Conservation (phyloP, 2,113 vertebrate genomes). For the Mesitornis unicolor region DNA sequence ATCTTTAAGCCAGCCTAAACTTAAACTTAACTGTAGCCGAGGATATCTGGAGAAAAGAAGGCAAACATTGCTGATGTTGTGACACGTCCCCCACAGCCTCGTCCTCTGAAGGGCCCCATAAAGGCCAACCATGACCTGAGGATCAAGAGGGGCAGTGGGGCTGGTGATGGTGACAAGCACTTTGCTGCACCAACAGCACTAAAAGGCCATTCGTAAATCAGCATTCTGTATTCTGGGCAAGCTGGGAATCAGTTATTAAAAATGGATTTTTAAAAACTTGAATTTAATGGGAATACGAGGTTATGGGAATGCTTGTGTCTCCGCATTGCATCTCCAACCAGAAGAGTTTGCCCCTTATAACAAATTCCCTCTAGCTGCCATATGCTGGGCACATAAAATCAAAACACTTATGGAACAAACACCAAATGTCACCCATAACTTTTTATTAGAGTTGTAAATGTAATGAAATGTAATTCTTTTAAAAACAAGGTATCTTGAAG, state of each 20-base stretch:
- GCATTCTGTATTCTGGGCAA: not conserved
- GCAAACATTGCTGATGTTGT: not conserved
- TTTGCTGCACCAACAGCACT: not conserved
- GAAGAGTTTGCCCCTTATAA: not conserved
- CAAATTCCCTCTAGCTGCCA: not conserved
- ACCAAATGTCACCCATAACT: not conserved
- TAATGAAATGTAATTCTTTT: not conserved
- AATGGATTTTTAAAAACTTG: not conserved
- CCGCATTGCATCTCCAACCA: not conserved
- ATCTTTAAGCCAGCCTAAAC: not conserved
- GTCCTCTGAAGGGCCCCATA: accelerated
- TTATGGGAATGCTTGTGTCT: not conserved
- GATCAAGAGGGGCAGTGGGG: not conserved
- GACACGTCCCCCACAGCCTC: not conserved
- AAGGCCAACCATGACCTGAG: not conserved
- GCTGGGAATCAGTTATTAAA: not conserved
- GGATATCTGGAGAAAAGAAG: not conserved
- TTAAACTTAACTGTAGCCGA: not conserved
- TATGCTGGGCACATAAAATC: not conserved
- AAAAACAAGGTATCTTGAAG: not conserved
- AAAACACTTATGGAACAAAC: not conserved
- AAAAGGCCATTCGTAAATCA: not conserved
- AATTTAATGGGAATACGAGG: not conserved
- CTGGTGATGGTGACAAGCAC: not conserved
- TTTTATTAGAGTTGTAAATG: not conserved